Evolutionary conservation across 2,888 invertebrate genomes (phyloP).

Genomic region (Rhagonycha fulva): DNA sequence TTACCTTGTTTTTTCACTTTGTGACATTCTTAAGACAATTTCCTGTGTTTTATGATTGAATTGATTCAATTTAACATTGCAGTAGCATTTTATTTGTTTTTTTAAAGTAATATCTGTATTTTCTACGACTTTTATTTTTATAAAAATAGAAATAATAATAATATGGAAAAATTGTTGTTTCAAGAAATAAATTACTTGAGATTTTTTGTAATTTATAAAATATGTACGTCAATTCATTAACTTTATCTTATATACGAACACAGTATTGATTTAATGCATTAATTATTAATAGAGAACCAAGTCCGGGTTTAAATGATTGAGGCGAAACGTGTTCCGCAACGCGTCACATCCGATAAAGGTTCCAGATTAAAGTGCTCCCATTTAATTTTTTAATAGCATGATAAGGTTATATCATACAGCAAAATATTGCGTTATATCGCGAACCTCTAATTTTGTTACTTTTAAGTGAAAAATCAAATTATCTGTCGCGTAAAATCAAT

Average conservation of each 20-base stretch:
- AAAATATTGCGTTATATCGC: conserved; percentile 7
- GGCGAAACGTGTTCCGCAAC: conserved; percentile 27
- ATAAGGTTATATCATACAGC: conserved; percentile 13
- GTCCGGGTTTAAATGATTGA: conserved; percentile 31
- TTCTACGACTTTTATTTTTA: not conserved
- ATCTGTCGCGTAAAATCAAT: not conserved
- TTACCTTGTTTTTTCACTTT: conserved; percentile 25
- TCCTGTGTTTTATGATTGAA: conserved; percentile 43
- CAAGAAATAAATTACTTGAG: not conserved
- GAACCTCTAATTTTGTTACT: not conserved
- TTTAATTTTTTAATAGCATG: conserved; percentile 29
- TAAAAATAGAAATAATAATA: not conserved
- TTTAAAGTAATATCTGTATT: not conserved
- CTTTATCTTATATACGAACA: not conserved
- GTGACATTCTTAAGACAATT: conserved; percentile 39
- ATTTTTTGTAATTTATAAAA: not conserved
- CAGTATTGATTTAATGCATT: conserved; percentile 26
- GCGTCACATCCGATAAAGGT: conserved; percentile 28
- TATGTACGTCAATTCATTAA: not conserved
- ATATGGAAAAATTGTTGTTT: not conserved
- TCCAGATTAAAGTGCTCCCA: conserved; percentile 26
- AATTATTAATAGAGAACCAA: conserved; percentile 29
- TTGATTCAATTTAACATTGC: conserved; percentile 36
- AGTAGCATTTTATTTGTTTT: not conserved
- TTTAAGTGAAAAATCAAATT: not conserved